A percentile compares a stretch with the other conserved stretches of the same genome.
Conservation (phyloP, 2,113 vertebrate genomes). For the Apodemus sylvaticus region DNA sequence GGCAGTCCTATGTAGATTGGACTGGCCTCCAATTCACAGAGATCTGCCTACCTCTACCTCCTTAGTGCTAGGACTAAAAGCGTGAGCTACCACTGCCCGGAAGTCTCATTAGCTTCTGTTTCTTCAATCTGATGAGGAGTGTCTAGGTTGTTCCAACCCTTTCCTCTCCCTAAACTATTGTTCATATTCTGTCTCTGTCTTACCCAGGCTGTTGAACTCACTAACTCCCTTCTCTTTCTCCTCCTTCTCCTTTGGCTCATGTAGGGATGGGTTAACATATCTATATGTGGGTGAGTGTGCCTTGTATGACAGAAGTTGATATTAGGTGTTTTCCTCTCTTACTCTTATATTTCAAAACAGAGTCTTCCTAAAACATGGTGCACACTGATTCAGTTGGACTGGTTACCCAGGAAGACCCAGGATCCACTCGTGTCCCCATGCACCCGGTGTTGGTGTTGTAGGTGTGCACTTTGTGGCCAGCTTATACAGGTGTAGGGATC, state of each 20-base stretch:
- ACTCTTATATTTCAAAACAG: background rate
- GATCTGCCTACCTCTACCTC: background rate
- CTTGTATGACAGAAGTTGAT: background rate
- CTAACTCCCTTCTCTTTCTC: background rate
- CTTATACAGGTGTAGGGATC: background rate
- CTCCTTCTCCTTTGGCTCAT: background rate
- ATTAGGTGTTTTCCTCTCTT: background rate
- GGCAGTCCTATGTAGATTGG: background rate
- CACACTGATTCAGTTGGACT: background rate
- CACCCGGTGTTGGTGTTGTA: background rate
- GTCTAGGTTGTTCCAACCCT: background rate
- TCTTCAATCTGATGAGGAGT: background rate
- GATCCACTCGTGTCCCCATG: background rate
- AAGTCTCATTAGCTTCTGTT: background rate
- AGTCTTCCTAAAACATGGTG: background rate
- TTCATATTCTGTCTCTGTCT: background rate
- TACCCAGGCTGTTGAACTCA: background rate
- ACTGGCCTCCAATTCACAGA: background rate
- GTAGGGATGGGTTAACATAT: background rate
- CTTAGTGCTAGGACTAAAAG: background rate
- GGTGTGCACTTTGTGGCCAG: background rate
- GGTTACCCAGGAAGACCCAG: background rate
- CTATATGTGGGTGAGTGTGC: background rate
- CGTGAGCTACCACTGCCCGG: background rate
- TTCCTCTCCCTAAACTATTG: background rate